phyloP scores from a whole-genome alignment of 1,140 invertebrate species.

The Belonocnema kinseyi region DNA sequence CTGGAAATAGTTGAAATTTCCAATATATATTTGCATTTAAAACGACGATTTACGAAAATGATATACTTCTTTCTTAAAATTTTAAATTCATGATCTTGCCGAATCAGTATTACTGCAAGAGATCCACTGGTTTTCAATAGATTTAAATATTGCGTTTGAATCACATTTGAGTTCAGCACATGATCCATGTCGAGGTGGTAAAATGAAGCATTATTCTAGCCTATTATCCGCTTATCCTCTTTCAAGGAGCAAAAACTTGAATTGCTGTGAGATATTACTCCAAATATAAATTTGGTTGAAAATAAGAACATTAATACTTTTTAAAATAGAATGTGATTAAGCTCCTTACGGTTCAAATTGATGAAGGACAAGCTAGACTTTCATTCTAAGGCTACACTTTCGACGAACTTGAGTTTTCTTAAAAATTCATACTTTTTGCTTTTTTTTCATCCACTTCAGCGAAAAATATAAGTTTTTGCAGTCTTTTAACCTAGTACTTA shows the following conservation, averaged over 20 bases:
- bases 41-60: slow-evolving; percentile 52
- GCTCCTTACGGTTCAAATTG: no score
- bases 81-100: slow-evolving; percentile 56
- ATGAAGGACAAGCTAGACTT: no score
- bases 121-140: slow-evolving; percentile 25
- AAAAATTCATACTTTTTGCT: no score
- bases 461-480: no score
- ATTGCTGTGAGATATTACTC: neutral
- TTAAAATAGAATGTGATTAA: no score
- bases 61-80: slow-evolving; percentile 46
- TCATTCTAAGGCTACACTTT: no score
- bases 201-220: neutral
- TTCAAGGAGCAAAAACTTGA: neutral
- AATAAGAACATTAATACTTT: neutral
- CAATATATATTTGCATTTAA: slow-evolving; percentile 33
- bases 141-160: slow-evolving; percentile 33
- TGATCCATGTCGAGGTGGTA: neutral
- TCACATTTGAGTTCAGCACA: slow-evolving; percentile 35
- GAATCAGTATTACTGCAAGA: slow-evolving; percentile 41
- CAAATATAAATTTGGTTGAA: neutral
- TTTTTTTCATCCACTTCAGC: no score
- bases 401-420: no score
- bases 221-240: neutral
- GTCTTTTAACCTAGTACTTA: no score
- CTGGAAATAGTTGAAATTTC: slow-evolving; percentile 36